phyloP scores from a whole-genome alignment of 2,113 vertebrate genomes.

The Myodes glareolus region DNA sequence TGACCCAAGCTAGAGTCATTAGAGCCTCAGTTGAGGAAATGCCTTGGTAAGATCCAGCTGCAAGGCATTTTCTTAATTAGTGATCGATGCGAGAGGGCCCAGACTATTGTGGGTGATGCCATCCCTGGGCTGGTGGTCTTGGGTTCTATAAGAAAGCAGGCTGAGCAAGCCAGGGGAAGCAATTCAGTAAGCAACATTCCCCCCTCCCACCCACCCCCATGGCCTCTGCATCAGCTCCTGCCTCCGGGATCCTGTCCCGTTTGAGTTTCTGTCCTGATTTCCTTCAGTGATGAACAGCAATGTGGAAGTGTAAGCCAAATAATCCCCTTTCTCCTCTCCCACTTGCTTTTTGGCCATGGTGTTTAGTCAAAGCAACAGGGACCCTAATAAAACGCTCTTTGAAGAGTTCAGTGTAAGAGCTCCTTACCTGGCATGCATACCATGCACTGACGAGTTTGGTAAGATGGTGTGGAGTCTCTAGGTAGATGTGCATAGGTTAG shows the following conservation, averaged over 20 bases:
- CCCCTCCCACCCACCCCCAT: accelerated
- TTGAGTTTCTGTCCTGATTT: not conserved
- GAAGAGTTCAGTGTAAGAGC: not conserved
- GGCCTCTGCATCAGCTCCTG: not conserved
- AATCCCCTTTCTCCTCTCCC: not conserved
- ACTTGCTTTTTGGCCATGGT: not conserved
- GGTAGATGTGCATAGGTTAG: not conserved
- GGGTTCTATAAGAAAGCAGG: not conserved
- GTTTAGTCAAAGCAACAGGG: not conserved
- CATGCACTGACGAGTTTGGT: not conserved
- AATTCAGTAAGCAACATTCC: not conserved
- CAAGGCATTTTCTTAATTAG: not conserved
- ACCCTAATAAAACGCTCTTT: not conserved
- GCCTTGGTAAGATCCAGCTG: not conserved
- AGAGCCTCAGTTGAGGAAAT: not conserved
- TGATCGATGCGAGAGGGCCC: not conserved
- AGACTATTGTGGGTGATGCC: not conserved
- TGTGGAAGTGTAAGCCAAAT: not conserved
- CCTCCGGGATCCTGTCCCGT: not conserved
- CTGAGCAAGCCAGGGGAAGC: not conserved
- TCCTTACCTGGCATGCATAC: not conserved
- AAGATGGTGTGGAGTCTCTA: not conserved
- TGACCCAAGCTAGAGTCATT: not conserved
- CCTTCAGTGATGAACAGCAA: not conserved
- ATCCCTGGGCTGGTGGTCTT: not conserved